Percentiles rank a stretch among this genome's conserved stretches.
phyloP scores from a whole-genome alignment of 30 jellyfish, hydroid and myxozoan species.

The Turritopsis dohrnii region DNA sequence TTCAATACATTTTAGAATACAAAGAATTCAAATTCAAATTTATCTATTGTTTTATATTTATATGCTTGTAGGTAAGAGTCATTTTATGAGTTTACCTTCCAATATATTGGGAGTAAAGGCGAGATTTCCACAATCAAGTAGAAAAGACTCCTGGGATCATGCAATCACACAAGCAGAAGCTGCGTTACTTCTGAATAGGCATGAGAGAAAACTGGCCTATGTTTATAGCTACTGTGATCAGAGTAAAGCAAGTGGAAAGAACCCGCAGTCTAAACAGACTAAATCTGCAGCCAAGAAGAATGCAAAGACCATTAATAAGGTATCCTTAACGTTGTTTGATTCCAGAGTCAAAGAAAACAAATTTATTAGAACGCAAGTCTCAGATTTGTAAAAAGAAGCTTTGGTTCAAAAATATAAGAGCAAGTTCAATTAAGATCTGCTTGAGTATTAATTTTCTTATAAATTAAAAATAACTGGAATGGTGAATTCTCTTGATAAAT shows the following conservation, averaged over 20 bases:
- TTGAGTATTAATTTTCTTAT: too few species aligned
- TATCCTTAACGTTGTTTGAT: too few species aligned
- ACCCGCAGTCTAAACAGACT: neutral
- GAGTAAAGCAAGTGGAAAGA: neutral
- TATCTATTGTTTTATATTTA: neutral
- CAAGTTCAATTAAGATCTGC: too few species aligned
- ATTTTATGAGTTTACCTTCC: conserved; percentile 36
- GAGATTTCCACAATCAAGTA: conserved; percentile 42
- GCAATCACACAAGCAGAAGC: conserved; percentile 81
- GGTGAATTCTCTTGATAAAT: too few species aligned
- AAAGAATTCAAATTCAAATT: neutral
- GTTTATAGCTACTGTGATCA: conserved; percentile 39
- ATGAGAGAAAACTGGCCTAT: conserved; percentile 54
- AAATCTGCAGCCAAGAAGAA: neutral
- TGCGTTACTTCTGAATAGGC: conserved; percentile 69
- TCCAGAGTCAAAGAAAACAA: too few species aligned
- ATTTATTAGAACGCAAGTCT: too few species aligned
- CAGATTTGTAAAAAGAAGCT: too few species aligned
- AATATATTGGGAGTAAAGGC: conserved; percentile 38
- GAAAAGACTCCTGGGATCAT: conserved; percentile 59
- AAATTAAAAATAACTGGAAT: too few species aligned
- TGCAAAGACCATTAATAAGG: neutral
- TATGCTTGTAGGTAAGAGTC: conserved; percentile 48
- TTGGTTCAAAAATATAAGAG: too few species aligned
- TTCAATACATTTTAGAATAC: neutral